Percentiles rank a stretch among this genome's conserved stretches.
phyloP scores from a whole-genome alignment of 2,888 invertebrate genomes.

The Saturnia japonica region DNA sequence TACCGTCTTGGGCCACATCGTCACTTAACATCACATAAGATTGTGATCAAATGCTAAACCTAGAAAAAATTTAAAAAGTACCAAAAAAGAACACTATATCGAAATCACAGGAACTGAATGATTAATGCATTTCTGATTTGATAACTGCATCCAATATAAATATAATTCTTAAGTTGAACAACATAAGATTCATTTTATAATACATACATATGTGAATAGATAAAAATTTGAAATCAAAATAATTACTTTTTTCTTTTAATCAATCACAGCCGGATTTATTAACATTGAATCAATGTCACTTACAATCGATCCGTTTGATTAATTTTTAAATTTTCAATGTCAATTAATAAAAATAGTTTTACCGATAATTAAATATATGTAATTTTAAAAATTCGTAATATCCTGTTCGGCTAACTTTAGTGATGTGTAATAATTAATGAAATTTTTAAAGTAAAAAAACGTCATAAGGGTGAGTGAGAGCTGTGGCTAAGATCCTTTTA shows the following conservation, averaged over 20 bases:
- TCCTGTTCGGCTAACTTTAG: background rate
- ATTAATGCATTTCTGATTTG: slow-evolving; percentile 1
- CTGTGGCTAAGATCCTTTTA: too few relatives aligned
- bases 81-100: background rate
- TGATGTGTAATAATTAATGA: too few relatives aligned
- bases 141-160: background rate
- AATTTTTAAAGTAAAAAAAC: too few relatives aligned
- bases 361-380: background rate
- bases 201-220: background rate
- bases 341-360: background rate
- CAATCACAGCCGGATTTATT: slow-evolving; percentile 29
- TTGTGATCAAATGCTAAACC: too few relatives aligned
- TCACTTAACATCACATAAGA: too few relatives aligned
- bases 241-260: slow-evolving; percentile 22
- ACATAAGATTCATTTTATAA: background rate
- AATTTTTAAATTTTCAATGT: background rate
- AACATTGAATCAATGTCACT: slow-evolving; percentile 20
- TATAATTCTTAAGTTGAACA: background rate
- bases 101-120: slow-evolving; percentile 1
- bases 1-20: too few relatives aligned
- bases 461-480: too few relatives aligned
- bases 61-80: too few relatives aligned
- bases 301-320: slow-evolving; percentile 4
- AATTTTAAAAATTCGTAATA: background rate
- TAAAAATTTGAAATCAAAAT: slow-evolving; percentile 3